Evolutionary conservation across 2,113 vertebrate genomes (phyloP), one percentile per base, ranked within the genome.

Genomic region (Poecilia latipinna): DNA sequence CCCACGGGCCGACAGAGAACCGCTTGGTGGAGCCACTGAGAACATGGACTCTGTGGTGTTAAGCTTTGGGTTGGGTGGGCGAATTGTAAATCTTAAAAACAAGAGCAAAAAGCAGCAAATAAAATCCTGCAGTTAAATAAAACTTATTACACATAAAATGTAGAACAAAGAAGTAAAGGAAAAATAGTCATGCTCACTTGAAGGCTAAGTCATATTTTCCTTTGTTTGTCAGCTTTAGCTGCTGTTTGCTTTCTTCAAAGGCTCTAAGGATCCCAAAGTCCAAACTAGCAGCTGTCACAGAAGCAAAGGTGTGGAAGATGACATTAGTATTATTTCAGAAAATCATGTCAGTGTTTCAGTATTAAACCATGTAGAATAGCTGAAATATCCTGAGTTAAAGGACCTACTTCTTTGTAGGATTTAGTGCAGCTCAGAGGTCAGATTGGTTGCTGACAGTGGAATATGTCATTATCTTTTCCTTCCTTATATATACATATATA

Each of bases 221-320:
- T 77, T 93, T 96, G 90, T 98, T 99, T 89, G 95, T 96, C 86
- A 99, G 48, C 29, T 72, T 94, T 63, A 98, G 85, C 8, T 88
- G 80, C 67, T 93, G 90, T 75, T 94, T 96, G 0, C 62, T 74
- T 7, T 94, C 95, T 8, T 96, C 95, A 87, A 89, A 87, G 39
- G 97, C 96, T 82, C 72, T 95, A 19, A 96, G 75, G 11, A 78
- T 87, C 75, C 97, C 97, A 82, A 97, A 98, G 82, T 97, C 96
- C 54, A 98, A 76, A 1, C 64, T 89, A 35, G 93, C 94, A 65
- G 96, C 96, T 71, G 91, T 31, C 75, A 94, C 92, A 96, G 82
- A 57, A 88, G 70, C 31, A 79, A 29, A 1, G 44, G 42, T 2
- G 64, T 19, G 8, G 24, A 57, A n/a, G 24, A 57, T 57, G 32